These are phyloP conservation scores for Larimichthys crocea DNA, from an alignment of 2,113 vertebrate genomes.

Conservation along the genomic window DNA sequence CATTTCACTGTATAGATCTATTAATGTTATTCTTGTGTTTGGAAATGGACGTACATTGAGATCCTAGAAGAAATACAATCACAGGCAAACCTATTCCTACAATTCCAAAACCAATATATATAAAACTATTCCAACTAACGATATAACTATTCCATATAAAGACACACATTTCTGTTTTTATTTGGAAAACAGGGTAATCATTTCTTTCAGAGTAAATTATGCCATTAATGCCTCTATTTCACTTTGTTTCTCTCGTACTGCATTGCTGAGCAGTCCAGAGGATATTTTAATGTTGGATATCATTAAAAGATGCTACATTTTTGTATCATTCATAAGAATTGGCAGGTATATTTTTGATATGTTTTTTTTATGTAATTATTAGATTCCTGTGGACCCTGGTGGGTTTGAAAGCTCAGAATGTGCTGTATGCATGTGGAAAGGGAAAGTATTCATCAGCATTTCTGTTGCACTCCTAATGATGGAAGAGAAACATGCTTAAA, in stretches of 20 bases:
- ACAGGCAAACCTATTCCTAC: too few relatives aligned
- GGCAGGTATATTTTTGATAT: not conserved
- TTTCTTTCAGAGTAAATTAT: not conserved
- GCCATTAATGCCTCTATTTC: not conserved
- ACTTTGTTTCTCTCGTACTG: too few relatives aligned
- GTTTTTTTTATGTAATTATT: not conserved
- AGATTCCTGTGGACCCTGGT: not conserved
- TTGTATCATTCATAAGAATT: not conserved
- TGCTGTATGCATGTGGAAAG: not conserved
- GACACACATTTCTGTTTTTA: not conserved
- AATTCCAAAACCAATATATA: too few relatives aligned
- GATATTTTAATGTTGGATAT: not conserved
- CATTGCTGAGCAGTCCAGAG: too few relatives aligned
- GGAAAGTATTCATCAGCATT: not conserved
- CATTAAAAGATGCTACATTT: not conserved
- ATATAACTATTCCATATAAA: too few relatives aligned
- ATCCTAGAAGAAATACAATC: too few relatives aligned
- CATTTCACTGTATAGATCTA: too few relatives aligned
- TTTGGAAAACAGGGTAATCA: not conserved
- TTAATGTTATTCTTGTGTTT: too few relatives aligned
- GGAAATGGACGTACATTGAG: too few relatives aligned
- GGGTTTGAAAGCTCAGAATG: not conserved
- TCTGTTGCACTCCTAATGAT: not conserved
- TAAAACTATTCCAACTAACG: too few relatives aligned
- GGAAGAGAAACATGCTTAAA: not conserved